Percentiles rank a stretch among this genome's conserved stretches.
These are phyloP conservation scores for Silurus lanzhouensis DNA, from an alignment of 2,797 vertebrate genomes.

Conservation along the genomic window DNA sequence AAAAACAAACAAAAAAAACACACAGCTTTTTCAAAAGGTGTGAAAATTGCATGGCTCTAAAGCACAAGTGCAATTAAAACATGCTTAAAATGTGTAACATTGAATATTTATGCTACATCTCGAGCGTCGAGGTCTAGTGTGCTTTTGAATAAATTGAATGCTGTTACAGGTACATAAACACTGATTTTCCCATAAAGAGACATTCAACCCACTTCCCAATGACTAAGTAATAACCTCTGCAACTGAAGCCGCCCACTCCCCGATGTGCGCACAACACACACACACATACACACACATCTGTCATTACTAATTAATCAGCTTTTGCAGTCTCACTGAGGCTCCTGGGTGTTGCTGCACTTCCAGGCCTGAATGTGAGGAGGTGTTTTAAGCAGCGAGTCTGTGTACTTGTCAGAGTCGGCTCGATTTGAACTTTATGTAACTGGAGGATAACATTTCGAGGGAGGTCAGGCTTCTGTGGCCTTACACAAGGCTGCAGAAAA, in stretches of 20 bases:
- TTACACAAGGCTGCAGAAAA: not conserved
- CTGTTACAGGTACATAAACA: conserved; percentile 12
- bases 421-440: conserved; percentile 24
- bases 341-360: conserved; percentile 24
- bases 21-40: not conserved
- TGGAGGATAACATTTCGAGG: conserved; percentile 9
- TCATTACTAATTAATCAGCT: conserved; percentile 44
- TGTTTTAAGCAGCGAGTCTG: conserved; percentile 16
- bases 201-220: conserved; percentile 25
- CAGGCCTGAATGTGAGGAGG: conserved; percentile 24
- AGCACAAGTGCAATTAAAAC: not conserved
- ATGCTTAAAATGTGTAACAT: not conserved
- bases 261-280: not conserved
- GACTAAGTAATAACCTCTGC: conserved; percentile 25
- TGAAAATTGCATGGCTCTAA: not conserved
- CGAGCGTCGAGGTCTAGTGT: not conserved
- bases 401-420: conserved; percentile 9
- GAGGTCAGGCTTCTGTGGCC: conserved; percentile 12
- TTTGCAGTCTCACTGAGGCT: not conserved
- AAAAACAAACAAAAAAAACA: not conserved
- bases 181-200: conserved; percentile 4
- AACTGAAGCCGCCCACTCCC: conserved; percentile 6
- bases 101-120: not conserved
- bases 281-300: conserved; percentile 3
- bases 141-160: not conserved